phyloP scores from a whole-genome alignment of 2,797 vertebrate genomes.

The Crenuchus spilurus region DNA sequence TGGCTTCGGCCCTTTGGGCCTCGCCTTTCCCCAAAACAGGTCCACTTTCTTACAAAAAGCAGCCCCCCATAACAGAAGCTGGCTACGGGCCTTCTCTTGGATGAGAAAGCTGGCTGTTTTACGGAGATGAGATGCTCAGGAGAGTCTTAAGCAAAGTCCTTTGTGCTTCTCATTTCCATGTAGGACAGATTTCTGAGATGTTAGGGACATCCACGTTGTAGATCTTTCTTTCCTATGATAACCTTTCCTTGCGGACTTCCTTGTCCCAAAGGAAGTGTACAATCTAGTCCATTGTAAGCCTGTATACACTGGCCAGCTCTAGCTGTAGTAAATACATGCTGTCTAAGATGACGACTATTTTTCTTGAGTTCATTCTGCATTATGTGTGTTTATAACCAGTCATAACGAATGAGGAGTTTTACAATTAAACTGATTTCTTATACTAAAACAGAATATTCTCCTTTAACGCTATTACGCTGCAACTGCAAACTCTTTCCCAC shows the following conservation, averaged over 20 bases:
- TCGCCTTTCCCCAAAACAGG: no score
- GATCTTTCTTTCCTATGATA: no score
- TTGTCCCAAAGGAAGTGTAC: neutral
- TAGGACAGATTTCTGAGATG: neutral
- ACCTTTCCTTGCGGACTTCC: no score
- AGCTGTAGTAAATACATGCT: neutral
- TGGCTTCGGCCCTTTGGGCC: no score
- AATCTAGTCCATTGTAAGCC: neutral
- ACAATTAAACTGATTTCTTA: neutral
- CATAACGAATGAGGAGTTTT: neutral
- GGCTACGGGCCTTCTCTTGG: no score
- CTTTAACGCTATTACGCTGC: neutral
- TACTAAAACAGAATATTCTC: neutral
- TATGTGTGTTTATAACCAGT: neutral
- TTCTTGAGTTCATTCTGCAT: neutral
- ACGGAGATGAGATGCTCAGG: no score
- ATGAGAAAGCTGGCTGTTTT: no score
- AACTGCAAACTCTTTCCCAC: slow-evolving; percentile 12
- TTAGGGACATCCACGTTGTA: no score
- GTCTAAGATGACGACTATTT: neutral
- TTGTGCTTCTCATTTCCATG: no score
- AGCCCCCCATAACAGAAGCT: no score
- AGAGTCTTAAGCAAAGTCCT: no score
- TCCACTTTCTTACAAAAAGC: no score
- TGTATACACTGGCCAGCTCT: neutral